Percentiles rank a stretch among this genome's conserved stretches.
phyloP scores from a whole-genome alignment of 2,113 vertebrate species.

The Urocolius indicus region DNA sequence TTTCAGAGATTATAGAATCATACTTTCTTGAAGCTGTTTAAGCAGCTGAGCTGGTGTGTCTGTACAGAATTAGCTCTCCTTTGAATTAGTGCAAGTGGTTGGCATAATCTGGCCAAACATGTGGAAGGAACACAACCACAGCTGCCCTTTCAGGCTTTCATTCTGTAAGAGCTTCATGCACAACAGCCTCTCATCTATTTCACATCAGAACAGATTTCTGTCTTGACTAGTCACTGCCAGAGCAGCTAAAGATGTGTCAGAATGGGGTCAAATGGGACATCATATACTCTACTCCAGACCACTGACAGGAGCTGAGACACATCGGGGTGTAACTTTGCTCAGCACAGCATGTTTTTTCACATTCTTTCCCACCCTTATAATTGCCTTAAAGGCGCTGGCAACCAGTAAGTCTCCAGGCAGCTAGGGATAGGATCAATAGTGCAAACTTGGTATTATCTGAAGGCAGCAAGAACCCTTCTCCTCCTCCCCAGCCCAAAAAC shows the following conservation, averaged over 20 bases:
- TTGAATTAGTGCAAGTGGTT: background rate
- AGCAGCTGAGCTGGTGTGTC: constrained; percentile 10
- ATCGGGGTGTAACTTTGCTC: background rate
- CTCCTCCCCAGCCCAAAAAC: background rate
- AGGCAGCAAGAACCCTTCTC: background rate
- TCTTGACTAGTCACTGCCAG: background rate
- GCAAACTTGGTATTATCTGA: background rate
- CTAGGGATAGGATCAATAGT: background rate
- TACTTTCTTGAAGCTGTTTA: background rate
- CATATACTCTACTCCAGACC: background rate
- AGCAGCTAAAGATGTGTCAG: background rate
- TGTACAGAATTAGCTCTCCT: background rate
- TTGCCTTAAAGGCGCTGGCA: background rate
- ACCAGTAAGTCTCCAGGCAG: background rate
- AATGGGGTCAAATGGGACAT: background rate
- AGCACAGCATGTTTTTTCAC: background rate
- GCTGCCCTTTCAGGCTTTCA: background rate
- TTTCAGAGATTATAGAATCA: background rate
- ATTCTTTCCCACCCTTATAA: background rate
- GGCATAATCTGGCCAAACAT: background rate
- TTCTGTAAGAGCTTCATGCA: background rate
- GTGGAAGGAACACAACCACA: background rate
- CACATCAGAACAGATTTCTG: background rate
- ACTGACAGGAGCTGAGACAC: background rate
- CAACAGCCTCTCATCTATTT: background rate